Percentiles rank a stretch among this genome's conserved stretches.
Evolutionary conservation across 2,113 vertebrate species (phyloP).

Genomic region (Kryptolebias marmoratus): DNA sequence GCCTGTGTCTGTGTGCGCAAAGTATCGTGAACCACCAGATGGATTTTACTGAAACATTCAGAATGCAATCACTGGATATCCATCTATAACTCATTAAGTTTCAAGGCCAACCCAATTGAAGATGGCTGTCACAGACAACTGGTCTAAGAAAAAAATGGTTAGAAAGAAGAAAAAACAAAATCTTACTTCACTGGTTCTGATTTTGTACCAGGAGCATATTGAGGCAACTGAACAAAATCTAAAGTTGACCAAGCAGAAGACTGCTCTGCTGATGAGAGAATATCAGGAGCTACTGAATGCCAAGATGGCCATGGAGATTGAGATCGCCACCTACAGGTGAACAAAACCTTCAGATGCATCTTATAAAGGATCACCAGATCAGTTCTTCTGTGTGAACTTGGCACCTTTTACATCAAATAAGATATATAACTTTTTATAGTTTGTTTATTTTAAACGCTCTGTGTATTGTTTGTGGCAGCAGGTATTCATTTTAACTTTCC

Average conservation of each 20-base stretch:
- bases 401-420: not conserved
- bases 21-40: no score
- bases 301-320: slow-evolving; percentile 84
- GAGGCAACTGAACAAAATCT: slow-evolving; percentile 61
- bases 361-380: not conserved
- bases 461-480: not conserved
- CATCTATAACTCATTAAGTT: no score
- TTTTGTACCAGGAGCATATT: slow-evolving; percentile 56
- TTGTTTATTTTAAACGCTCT: not conserved
- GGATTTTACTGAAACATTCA: no score
- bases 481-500: not conserved
- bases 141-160: no score
- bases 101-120: no score
- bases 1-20: no score
- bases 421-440: not conserved
- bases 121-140: no score
- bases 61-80: no score
- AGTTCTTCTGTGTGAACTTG: not conserved
- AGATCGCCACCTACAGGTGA: slow-evolving; percentile 84
- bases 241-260: slow-evolving; percentile 78
- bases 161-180: no score
- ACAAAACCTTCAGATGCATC: not conserved
- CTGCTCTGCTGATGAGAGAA: slow-evolving; percentile 77
- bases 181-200: not conserved
- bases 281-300: slow-evolving; percentile 82